These are phyloP conservation scores for Dromaius novaehollandiae DNA, from an alignment of 2,113 vertebrate genomes.

Conservation along the genomic window DNA sequence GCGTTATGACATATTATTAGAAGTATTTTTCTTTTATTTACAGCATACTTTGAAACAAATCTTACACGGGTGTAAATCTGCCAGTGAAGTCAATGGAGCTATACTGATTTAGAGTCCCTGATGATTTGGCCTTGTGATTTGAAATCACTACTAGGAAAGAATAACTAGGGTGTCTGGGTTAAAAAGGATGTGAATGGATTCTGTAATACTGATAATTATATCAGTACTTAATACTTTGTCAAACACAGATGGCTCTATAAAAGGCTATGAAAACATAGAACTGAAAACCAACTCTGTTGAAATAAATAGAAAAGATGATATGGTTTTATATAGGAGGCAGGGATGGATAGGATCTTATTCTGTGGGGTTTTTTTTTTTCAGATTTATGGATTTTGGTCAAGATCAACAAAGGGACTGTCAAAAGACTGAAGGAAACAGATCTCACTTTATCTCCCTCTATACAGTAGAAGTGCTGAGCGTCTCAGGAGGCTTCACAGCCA, in stretches of 20 bases:
- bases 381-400: neutral
- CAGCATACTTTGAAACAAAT: slow-evolving; percentile 7
- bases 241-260: neutral
- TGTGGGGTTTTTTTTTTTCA: neutral
- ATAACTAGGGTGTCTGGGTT: neutral
- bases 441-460: neutral
- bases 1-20: neutral
- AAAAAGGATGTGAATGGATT: neutral
- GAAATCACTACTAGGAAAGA: neutral
- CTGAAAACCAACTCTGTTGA: neutral
- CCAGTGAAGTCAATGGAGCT: neutral
- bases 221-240: neutral
- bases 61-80: neutral
- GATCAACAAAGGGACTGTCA: neutral
- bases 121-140: neutral
- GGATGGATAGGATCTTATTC: neutral
- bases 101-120: neutral
- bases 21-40: slow-evolving; percentile 34
- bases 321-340: neutral
- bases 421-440: neutral
- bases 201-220: neutral
- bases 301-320: neutral
- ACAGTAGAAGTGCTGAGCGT: neutral
- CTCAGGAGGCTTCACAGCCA: neutral
- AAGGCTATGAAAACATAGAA: accelerated